These are phyloP conservation scores for Leptinotarsa haldemani DNA, from an alignment of 2,888 invertebrate genomes.

Conservation along the genomic window DNA sequence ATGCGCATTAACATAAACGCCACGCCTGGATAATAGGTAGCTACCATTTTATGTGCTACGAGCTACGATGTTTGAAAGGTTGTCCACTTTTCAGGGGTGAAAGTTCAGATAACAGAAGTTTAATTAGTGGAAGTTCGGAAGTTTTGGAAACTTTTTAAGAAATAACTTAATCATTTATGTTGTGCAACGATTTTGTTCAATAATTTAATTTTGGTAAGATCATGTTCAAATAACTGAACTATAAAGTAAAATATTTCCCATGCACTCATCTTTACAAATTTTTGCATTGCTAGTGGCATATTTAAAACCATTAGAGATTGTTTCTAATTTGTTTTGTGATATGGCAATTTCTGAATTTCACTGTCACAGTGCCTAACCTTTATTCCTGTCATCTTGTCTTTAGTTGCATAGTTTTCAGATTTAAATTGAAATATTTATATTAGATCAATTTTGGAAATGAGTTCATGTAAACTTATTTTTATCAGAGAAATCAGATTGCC, in stretches of 20 bases:
- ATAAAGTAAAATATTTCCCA: not conserved
- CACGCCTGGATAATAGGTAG: constrained; percentile 64
- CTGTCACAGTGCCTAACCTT: not conserved
- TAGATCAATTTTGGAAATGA: not conserved
- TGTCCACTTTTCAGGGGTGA: constrained; percentile 65
- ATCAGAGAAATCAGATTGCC: too few relatives aligned
- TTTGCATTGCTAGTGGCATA: constrained; percentile 23
- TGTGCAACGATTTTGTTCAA: too few relatives aligned
- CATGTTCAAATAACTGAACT: not conserved
- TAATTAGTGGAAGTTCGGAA: not conserved
- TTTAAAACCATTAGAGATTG: not conserved
- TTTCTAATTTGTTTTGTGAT: not conserved
- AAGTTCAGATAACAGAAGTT: constrained; percentile 45
- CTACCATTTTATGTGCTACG: constrained; percentile 62
- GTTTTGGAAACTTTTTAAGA: not conserved
- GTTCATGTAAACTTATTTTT: not conserved
- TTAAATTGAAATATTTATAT: not conserved
- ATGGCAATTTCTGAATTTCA: constrained; percentile 10
- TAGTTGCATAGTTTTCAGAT: not conserved
- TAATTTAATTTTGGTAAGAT: too few relatives aligned
- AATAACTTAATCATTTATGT: not conserved
- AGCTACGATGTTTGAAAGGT: constrained; percentile 63
- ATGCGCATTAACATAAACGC: constrained; percentile 46
- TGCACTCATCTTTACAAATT: not conserved
- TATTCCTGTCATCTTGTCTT: not conserved